These are phyloP conservation scores for Phymastichus coffea DNA, from an alignment of 1,140 invertebrate species.

Conservation along the genomic window DNA sequence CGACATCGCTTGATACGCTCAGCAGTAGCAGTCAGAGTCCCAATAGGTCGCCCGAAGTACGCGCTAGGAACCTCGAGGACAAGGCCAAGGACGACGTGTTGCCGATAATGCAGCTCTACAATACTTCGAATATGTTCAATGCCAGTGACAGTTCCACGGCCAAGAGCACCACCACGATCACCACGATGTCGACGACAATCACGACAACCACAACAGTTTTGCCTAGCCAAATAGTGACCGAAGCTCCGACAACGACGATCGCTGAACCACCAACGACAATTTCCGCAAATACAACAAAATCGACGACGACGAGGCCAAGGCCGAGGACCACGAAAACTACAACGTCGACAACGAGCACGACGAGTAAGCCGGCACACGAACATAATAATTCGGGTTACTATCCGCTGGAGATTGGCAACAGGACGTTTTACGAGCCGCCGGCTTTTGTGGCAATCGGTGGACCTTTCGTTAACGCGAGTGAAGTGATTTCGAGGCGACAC, in stretches of 20 bases:
- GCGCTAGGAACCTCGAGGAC: constrained; percentile 45
- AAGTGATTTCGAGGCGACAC: constrained; percentile 52
- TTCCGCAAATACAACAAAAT: neutral
- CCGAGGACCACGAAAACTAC: constrained; percentile 27
- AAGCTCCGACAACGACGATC: neutral
- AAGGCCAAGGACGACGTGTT: constrained; percentile 50
- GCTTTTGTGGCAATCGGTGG: constrained; percentile 37
- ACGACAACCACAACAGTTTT: neutral
- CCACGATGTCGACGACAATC: neutral
- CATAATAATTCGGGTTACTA: constrained; percentile 37
- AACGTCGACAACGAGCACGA: constrained; percentile 25
- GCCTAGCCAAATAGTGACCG: neutral
- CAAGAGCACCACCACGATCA: neutral
- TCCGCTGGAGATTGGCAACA: constrained; percentile 37
- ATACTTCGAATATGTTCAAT: constrained; percentile 52
- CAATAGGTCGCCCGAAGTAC: constrained; percentile 47
- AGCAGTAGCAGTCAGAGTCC: neutral
- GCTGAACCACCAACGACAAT: neutral
- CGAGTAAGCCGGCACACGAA: constrained; percentile 3
- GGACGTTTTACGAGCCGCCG: constrained; percentile 41
- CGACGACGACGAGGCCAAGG: constrained; percentile 23
- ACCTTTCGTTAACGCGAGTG: constrained; percentile 46
- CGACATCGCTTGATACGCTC: neutral
- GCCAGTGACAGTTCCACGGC: constrained; percentile 31
- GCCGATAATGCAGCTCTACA: constrained; percentile 54